Evolutionary conservation across 2,888 invertebrate genomes (phyloP), one percentile per base, ranked within the genome.

Genomic region (Agrenia bidenticulata): DNA sequence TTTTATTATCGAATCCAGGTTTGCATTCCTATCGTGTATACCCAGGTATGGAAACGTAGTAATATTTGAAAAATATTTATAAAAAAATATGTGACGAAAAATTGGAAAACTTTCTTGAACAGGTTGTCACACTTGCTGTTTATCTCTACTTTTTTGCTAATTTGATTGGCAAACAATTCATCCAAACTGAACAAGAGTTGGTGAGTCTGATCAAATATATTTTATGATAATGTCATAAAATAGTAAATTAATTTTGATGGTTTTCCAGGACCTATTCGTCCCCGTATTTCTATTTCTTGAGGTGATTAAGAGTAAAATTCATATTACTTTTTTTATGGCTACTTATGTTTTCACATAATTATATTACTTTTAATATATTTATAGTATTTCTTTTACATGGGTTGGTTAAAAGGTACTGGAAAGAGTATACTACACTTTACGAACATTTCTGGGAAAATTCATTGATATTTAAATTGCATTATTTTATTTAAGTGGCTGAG

Each of bases 101-200:
- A n/a, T n/a, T n/a, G n/a, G n/a, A n/a, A n/a, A n/a, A n/a, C n/a
- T n/a, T n/a, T n/a, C n/a, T n/a, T n/a, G 4, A 7, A 32, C 11
- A 83, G 83, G 83, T 83, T 15, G 82, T 81, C n/a, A 83, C 83
- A 0, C 76, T 83, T 57, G 81, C 82, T 1, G 81, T 81, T 17
- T 82, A 83, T 73, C 78, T 80, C 7, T 83, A 81, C 76, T 83
- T 83, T 75, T 74, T 80, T 0, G 80, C 81, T 5, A 79, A 80
- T 60, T 72, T 83, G 41, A 77, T 83, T 73, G 82, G 81, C 1
- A 81, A 82, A 74, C 82, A 81, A 73, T 77, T 77, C 60, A 66
- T 77, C 5, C 32, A 39, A 45, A 24, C 32, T 19, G 23, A 72
- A 76, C 37, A 61, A 21, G 37, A 56, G 19, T 15, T 61, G 2